Conservation (phyloP, 2,888 invertebrate species). For the Pinctada fucata region DNA sequence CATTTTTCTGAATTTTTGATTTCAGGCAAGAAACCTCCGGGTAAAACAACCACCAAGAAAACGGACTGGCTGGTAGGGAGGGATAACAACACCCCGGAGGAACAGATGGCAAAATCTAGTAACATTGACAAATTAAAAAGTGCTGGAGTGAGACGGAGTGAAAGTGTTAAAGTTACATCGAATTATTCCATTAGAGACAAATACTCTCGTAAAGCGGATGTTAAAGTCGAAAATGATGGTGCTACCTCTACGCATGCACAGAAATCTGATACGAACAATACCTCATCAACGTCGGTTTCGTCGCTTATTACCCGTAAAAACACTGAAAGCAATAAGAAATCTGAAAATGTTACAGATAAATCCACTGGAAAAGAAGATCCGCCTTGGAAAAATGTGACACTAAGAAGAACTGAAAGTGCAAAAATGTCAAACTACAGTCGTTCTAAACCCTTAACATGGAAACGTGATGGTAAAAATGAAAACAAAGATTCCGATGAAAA, state of each 20-base stretch:
- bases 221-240: neutral
- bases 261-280: constrained; percentile 1
- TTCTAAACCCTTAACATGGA: constrained; percentile 23
- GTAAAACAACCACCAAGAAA: constrained; percentile 14
- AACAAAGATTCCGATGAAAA: neutral
- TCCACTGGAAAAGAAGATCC: constrained; percentile 31
- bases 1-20: too few relatives aligned
- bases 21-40: constrained; percentile 2
- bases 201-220: constrained; percentile 14
- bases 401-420: constrained; percentile 41
- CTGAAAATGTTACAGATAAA: neutral
- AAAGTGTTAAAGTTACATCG: constrained; percentile 43
- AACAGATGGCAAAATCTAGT: neutral
- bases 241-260: neutral
- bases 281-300: neutral
- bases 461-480: constrained; percentile 23
- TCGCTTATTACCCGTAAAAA: neutral
- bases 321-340: constrained; percentile 10
- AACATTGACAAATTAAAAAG: constrained; percentile 2
- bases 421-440: constrained; percentile 24
- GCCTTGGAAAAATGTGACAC: constrained; percentile 38
- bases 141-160: constrained; percentile 41
- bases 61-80: constrained; percentile 41
- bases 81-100: constrained; percentile 17
- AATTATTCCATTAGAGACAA: constrained; percentile 20